A percentile compares a stretch with the other conserved stretches of the same genome.
These are phyloP conservation scores for Antechinus flavipes DNA, from an alignment of 2,113 vertebrate genomes.

Conservation along the genomic window DNA sequence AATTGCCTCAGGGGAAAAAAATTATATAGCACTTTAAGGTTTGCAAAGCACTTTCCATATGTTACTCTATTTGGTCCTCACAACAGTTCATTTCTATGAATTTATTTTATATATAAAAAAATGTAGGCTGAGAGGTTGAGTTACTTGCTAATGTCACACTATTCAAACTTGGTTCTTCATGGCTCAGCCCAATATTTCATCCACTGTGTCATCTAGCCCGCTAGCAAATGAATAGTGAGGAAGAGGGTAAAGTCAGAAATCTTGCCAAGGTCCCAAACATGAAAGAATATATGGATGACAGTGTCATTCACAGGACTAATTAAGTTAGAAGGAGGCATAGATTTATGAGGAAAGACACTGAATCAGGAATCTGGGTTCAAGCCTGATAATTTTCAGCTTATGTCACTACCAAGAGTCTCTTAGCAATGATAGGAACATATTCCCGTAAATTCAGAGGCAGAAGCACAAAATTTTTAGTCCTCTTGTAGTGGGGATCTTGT, in stretches of 20 bases:
- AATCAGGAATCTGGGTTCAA: background rate
- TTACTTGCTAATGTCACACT: background rate
- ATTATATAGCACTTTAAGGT: background rate
- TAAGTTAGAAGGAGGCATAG: background rate
- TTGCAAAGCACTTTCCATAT: background rate
- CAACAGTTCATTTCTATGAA: background rate
- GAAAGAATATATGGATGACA: background rate
- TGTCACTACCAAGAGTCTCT: background rate
- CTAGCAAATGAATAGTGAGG: background rate
- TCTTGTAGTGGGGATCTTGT: too few relatives aligned
- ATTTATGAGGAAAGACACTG: background rate
- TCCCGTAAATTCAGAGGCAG: background rate
- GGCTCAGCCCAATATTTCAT: background rate
- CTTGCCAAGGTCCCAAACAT: background rate
- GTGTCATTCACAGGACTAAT: background rate
- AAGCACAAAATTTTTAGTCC: background rate
- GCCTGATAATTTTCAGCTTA: background rate
- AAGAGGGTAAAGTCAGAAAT: background rate
- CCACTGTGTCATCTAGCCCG: background rate
- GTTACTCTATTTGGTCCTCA: background rate
- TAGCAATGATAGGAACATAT: background rate
- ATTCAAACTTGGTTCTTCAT: background rate
- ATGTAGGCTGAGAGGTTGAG: background rate
- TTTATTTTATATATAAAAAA: background rate
- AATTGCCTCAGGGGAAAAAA: too few relatives aligned